These are phyloP conservation scores for Megamerina dolium DNA, from an alignment of 2,888 invertebrate genomes.

Conservation along the genomic window DNA sequence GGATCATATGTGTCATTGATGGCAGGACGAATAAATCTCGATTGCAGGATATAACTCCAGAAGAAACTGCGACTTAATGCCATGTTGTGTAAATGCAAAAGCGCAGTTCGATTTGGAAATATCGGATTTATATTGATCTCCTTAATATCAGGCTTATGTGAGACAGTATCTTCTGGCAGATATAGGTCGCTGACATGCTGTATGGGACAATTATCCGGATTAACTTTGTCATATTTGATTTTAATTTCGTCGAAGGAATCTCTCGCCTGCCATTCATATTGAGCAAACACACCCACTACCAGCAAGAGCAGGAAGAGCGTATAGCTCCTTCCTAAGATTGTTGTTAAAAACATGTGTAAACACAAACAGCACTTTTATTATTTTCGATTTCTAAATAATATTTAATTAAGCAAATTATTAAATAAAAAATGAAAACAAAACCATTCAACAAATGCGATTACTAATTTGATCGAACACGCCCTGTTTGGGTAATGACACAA, in stretches of 20 bases:
- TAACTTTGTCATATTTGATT: slow-evolving; percentile 75
- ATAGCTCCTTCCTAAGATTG: slow-evolving; percentile 45
- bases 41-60: slow-evolving; percentile 90
- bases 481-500: slow-evolving; percentile 20
- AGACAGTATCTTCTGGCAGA: slow-evolving; percentile 76
- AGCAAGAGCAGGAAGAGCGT: slow-evolving; percentile 40
- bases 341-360: slow-evolving; percentile 30
- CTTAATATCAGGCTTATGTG: slow-evolving; percentile 88
- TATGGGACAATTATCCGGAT: slow-evolving; percentile 82
- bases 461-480: slow-evolving; percentile 21
- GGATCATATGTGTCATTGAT: slow-evolving; percentile 92
- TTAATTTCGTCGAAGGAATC: slow-evolving; percentile 88
- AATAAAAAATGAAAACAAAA: slow-evolving; percentile 8
- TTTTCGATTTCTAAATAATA: background rate
- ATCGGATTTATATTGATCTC: slow-evolving; percentile 91
- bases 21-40: slow-evolving; percentile 81
- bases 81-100: slow-evolving; percentile 92
- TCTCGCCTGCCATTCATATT: slow-evolving; percentile 86
- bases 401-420: background rate
- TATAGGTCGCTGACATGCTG: slow-evolving; percentile 78
- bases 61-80: slow-evolving; percentile 94
- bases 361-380: slow-evolving; percentile 3
- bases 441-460: slow-evolving; percentile 15
- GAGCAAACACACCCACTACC: slow-evolving; percentile 65
- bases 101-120: slow-evolving; percentile 87